Evolutionary conservation across 1,140 invertebrate genomes (phyloP).

Genomic region (Bombus confusus): DNA sequence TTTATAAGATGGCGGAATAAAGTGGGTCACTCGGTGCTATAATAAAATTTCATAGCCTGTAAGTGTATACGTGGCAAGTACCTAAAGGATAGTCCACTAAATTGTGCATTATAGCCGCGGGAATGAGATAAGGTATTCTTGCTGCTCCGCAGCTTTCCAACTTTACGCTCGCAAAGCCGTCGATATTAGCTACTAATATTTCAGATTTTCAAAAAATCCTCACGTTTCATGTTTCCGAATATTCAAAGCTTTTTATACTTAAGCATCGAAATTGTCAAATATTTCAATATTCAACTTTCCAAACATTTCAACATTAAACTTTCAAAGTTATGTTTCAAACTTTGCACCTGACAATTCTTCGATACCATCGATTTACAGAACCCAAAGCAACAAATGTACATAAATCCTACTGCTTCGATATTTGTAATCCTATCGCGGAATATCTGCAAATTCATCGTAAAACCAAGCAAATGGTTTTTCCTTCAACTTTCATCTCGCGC

Average conservation of each 20-base stretch:
- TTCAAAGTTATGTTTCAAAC: not conserved
- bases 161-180: not conserved
- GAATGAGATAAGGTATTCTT: not conserved
- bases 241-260: too few species aligned
- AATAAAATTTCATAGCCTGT: conserved; percentile 34
- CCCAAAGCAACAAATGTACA: too few species aligned
- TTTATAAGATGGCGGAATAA: conserved; percentile 24
- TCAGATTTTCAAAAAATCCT: not conserved
- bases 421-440: too few species aligned
- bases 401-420: too few species aligned
- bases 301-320: too few species aligned
- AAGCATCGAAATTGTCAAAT: not conserved
- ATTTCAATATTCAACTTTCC: not conserved
- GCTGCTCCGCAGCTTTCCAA: not conserved
- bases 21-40: conserved; percentile 19
- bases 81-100: conserved; percentile 14
- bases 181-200: not conserved
- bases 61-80: not conserved
- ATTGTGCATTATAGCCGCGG: not conserved
- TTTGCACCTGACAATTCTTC: too few species aligned
- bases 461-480: not conserved
- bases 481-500: not conserved
- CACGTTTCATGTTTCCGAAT: not conserved
- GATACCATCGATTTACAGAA: too few species aligned
- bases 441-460: too few species aligned